Evolutionary conservation across 2,888 invertebrate species (phyloP).

Genomic region (Syrista parreyssii): DNA sequence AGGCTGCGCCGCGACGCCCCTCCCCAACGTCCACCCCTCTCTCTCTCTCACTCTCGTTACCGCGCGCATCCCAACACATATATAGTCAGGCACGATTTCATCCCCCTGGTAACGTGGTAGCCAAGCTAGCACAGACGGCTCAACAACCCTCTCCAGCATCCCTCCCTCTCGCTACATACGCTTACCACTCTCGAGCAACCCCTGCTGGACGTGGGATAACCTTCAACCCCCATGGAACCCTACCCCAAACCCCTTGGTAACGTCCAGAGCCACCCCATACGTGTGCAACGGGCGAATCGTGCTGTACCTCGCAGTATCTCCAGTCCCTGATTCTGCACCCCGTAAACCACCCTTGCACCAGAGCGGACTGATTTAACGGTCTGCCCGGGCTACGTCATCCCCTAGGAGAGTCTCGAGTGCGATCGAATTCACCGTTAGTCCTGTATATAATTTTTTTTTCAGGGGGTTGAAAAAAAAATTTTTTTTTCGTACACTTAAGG

Average conservation of each 20-base stretch:
- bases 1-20: slow-evolving; percentile 57
- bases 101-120: neutral
- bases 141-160: neutral
- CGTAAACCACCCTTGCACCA: neutral
- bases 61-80: neutral
- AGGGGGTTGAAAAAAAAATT: no score
- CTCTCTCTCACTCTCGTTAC: slow-evolving; percentile 11
- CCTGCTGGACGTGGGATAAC: neutral
- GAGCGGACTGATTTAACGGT: neutral
- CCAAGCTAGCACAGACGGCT: neutral
- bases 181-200: neutral
- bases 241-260: neutral
- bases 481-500: neutral
- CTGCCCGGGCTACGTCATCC: neutral
- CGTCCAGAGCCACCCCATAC: neutral
- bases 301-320: neutral
- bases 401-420: neutral
- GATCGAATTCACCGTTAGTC: neutral
- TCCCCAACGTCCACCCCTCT: slow-evolving; percentile 16
- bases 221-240: neutral
- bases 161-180: neutral
- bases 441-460: no score
- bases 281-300: neutral
- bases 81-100: neutral
- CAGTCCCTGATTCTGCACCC: neutral